Base-by-base conservation (phyloP, 2,888 invertebrate genomes). In the Callinectes sapidus region DNA sequence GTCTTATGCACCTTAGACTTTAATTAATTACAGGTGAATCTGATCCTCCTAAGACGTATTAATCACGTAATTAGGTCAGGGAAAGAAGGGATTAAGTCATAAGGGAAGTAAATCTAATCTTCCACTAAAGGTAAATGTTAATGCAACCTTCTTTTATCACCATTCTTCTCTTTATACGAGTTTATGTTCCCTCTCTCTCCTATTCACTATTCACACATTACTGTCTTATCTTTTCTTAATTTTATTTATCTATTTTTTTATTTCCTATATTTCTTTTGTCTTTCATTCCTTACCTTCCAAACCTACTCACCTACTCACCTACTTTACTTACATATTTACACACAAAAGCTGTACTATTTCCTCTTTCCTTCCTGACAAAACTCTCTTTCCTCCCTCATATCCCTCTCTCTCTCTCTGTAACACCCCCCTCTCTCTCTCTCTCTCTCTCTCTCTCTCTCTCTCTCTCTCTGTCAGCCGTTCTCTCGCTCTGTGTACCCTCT, bases 401-500 rank as follows among this genome's bases (percentile, higher is more conserved):
- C 71, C 28, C 71, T 71, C 71, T 71, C 71, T 71, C 71, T 71
- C 71, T 28, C 71, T 6, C 71, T 71, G 66, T 90, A 28, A 85
- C 90, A 54, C 54, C 89, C 61, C n/a, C 42, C 54, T 14, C 81
- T 81, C 87, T 13, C 48, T n/a, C 8, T 66, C 8, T 23, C 66
- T 71, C 71, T 71, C 71, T 71, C 71, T 71, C 71, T 71, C 71
- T 28, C 71, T 6, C 71, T 71, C 71, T 71, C 8, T 81, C n/a
- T 48, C 71, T 71, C 71, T 71, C 71, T 87, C 71, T 90, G 54
- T 90, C 90, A 48, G 28, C 55, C 89, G 66, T 23, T 77, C 54
- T 16, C 81, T 81, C 87, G 13, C 54, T 28, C 61, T 23, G 35
- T 54, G n/a, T 28, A 42, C 88, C 55, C 55, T 55, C 23, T 14